phyloP scores from a whole-genome alignment of 2,888 invertebrate species.

The Agrotis exclamationis region DNA sequence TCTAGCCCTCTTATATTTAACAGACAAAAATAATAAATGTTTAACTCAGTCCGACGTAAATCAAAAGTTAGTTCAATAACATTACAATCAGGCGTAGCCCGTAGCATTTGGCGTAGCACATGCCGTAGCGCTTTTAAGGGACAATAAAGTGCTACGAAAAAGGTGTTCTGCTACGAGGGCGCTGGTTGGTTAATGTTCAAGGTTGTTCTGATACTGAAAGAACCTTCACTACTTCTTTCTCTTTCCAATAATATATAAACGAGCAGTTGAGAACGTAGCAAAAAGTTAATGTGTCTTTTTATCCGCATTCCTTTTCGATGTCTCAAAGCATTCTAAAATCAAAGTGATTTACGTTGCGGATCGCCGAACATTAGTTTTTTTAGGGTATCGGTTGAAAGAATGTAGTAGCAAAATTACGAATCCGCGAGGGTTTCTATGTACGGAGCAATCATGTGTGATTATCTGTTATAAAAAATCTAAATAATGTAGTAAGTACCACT shows the following conservation, averaged over 20 bases:
- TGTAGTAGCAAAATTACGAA: conserved; percentile 5
- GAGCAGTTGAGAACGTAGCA: background rate
- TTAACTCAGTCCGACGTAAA: background rate
- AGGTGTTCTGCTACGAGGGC: background rate
- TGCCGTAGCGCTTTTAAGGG: conserved; percentile 18
- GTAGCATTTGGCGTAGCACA: conserved; percentile 37
- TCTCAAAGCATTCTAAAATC: conserved; percentile 49
- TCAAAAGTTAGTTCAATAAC: background rate
- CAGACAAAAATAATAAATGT: no score
- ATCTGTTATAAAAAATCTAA: background rate
- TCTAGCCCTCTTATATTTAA: no score
- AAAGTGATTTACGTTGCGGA: conserved; percentile 49
- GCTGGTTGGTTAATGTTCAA: conserved; percentile 2
- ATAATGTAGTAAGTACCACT: background rate
- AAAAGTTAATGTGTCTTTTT: conserved; percentile 18
- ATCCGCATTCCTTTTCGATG: conserved; percentile 36
- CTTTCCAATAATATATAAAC: background rate
- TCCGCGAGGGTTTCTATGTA: background rate
- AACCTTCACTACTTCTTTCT: background rate
- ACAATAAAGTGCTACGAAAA: conserved; percentile 15
- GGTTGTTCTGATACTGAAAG: background rate
- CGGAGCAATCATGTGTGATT: no score
- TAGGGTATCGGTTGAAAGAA: conserved; percentile 27
- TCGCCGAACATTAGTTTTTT: conserved; percentile 28
- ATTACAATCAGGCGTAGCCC: conserved; percentile 16